A percentile compares a stretch with the other conserved stretches of the same genome.
These are phyloP conservation scores for Onychostoma macrolepis DNA, from an alignment of 2,113 vertebrate genomes.

Conservation along the genomic window DNA sequence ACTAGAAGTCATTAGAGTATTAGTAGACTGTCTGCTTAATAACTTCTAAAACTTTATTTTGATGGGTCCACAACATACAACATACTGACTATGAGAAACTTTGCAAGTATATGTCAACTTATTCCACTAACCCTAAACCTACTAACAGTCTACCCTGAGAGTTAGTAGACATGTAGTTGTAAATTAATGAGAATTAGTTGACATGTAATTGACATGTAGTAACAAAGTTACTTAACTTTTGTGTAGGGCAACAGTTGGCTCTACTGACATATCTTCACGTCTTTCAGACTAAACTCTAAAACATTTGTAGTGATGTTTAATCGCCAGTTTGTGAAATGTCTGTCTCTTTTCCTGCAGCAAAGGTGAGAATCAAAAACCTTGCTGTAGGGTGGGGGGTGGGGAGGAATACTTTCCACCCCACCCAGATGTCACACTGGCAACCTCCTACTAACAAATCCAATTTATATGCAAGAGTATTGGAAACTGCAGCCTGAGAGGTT, in stretches of 20 bases:
- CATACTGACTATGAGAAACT: too few species aligned
- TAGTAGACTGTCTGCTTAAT: too few species aligned
- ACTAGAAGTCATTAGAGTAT: too few species aligned
- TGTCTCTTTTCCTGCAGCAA: slow-evolving; percentile 36
- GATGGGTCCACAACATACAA: too few species aligned
- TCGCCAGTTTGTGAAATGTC: slow-evolving; percentile 29
- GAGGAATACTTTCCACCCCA: slow-evolving; percentile 34
- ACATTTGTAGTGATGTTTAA: slow-evolving; percentile 41
- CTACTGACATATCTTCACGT: slow-evolving; percentile 55
- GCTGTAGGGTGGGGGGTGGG: slow-evolving; percentile 38
- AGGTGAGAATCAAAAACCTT: slow-evolving; percentile 56
- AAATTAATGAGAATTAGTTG: too few species aligned
- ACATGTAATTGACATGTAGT: too few species aligned
- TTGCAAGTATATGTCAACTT: too few species aligned
- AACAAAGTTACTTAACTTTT: too few species aligned
- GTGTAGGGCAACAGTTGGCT: slow-evolving; percentile 46
- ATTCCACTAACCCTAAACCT: too few species aligned
- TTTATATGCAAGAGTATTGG: slow-evolving; percentile 59
- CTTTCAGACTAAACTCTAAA: slow-evolving; percentile 30
- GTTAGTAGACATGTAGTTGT: too few species aligned
- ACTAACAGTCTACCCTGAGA: too few species aligned
- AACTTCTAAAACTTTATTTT: too few species aligned
- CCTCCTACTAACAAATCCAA: slow-evolving; percentile 45
- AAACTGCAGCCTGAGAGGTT: slow-evolving; percentile 50
- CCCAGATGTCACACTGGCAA: slow-evolving; percentile 56